Evolutionary conservation across 2,113 vertebrate species (phyloP), one percentile per base, ranked within the genome.

Genomic region (Aptenodytes forsteri): DNA sequence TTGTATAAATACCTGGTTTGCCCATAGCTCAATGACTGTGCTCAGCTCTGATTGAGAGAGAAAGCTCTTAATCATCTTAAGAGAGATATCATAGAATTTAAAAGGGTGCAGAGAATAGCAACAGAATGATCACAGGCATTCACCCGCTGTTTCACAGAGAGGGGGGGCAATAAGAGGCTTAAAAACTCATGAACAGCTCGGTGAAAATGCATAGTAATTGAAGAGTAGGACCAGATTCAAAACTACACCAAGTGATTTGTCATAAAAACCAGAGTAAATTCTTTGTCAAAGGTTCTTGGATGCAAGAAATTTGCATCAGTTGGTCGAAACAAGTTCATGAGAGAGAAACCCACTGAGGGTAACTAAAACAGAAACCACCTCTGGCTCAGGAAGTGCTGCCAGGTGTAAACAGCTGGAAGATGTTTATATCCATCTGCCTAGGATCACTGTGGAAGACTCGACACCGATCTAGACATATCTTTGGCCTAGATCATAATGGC

Each of bases 11-110:
- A 30, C 44, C 34, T 82, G 16, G 17, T n/a, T 56, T 66, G 29
- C 16, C 16, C 55, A 70, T 2, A 61, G 49, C 8, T 55, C 46
- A 42, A 62, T 61, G n/a, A 64, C 16, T 38, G 12, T 16, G 11
- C 29, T 73, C 49, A 70, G 46, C 30, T 76, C 62, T 54, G 13
- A 56, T 4, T 54, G 22, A 79, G 9, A 59, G 3, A 20, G 13
- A 1, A 3, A 23, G 38, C 36, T 58, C 36, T 66, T 75, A 36
- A 67, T 27, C 10, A 15, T 66, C 19, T 27, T 20, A 10, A 25
- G 16, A 69, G 15, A 49, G 19, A 64, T 1, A 9, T 0, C 62
- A 32, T 1, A 49, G 23, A 77, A 38, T 1, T 61, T 20, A 72
- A 82, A 61, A 61, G 13, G 3, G 8, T 34, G 22, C 32, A 65